These are phyloP conservation scores for Eupithecia centaureata DNA, from an alignment of 2,888 invertebrate species.

Conservation along the genomic window DNA sequence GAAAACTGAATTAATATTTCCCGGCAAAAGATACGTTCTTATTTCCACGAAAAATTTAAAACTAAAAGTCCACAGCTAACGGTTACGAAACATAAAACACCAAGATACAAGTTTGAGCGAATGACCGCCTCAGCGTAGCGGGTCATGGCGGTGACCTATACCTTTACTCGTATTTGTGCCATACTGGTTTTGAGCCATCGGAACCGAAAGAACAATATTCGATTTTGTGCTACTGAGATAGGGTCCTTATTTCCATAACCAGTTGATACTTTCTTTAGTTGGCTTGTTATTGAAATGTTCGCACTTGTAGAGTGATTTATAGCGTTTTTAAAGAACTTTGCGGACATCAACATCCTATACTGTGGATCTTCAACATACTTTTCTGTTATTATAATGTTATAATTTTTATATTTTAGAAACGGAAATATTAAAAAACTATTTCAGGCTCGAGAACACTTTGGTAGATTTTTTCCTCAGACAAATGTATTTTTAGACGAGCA, in stretches of 20 bases:
- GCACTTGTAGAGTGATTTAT: conserved; percentile 46
- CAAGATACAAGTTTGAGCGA: conserved; percentile 56
- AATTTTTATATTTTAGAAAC: neutral
- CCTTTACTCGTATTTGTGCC: conserved; percentile 66
- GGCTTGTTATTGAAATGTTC: conserved; percentile 51
- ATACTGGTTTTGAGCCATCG: conserved; percentile 71
- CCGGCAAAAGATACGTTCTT: conserved; percentile 11
- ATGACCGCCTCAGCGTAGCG: conserved; percentile 58
- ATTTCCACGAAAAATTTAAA: conserved; percentile 15
- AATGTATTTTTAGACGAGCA: too few species aligned
- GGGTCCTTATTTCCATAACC: conserved; percentile 50
- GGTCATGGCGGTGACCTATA: conserved; percentile 77
- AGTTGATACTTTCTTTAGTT: conserved; percentile 60
- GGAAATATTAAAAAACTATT: neutral
- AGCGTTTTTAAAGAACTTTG: neutral
- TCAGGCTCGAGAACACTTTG: neutral
- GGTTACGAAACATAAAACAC: conserved; percentile 63
- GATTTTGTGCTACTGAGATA: conserved; percentile 53
- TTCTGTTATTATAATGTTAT: neutral
- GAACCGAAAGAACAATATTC: conserved; percentile 47
- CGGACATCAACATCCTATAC: neutral
- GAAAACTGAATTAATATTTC: neutral
- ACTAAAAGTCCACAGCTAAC: conserved; percentile 40
- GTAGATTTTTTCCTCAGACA: too few species aligned
- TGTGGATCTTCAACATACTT: neutral